Evolutionary conservation across 2,888 invertebrate genomes (phyloP).

Genomic region (Tuberolachnus salignus): DNA sequence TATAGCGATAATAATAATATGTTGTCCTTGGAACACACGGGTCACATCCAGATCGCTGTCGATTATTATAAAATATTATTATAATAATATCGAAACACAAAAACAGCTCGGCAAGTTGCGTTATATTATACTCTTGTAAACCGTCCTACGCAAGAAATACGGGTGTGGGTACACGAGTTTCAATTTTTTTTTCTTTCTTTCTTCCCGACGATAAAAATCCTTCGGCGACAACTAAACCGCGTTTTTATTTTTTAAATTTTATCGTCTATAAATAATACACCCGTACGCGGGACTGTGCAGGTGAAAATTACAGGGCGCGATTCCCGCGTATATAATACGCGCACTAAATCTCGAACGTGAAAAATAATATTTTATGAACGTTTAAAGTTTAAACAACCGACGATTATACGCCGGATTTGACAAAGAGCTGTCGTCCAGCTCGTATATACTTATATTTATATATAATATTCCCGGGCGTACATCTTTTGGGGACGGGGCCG

Average conservation of each 20-base stretch:
- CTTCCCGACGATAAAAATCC: constrained; percentile 40
- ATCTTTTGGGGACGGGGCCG: background rate
- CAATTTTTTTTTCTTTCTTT: background rate
- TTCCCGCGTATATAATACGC: background rate
- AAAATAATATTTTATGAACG: constrained; percentile 8
- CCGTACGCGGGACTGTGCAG: background rate
- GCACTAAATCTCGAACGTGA: background rate
- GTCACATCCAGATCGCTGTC: constrained; percentile 39
- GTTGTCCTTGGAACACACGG: constrained; percentile 27
- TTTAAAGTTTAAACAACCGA: constrained; percentile 28
- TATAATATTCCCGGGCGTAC: background rate
- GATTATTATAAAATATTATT: constrained; percentile 21
- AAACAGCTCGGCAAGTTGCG: constrained; percentile 39
- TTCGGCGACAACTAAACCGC: constrained; percentile 33
- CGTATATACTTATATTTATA: background rate
- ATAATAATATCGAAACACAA: constrained; percentile 38
- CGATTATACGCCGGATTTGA: constrained; percentile 23
- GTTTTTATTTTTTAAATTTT: background rate
- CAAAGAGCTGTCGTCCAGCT: constrained; percentile 30
- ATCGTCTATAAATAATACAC: background rate
- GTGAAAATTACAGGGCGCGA: constrained; percentile 39
- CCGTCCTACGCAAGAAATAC: constrained; percentile 38
- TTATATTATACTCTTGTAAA: constrained; percentile 36
- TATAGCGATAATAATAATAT: background rate
- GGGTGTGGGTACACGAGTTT: constrained; percentile 10